These are phyloP conservation scores for Ctenopoma multispine DNA, from an alignment of 2,797 vertebrate species.

Conservation along the genomic window DNA sequence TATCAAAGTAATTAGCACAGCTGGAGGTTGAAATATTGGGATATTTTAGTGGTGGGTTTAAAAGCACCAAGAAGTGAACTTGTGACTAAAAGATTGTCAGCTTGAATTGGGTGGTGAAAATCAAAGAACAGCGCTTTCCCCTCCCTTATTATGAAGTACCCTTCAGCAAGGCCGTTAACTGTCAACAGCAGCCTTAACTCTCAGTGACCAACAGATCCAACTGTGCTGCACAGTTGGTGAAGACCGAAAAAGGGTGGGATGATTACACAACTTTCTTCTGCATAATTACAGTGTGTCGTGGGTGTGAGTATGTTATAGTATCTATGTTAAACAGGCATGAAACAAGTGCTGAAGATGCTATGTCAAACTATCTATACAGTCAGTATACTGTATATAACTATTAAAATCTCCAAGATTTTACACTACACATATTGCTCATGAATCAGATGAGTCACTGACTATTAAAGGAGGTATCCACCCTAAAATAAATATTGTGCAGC, in stretches of 20 bases:
- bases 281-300: slow-evolving; percentile 39
- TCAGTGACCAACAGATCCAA: slow-evolving; percentile 11
- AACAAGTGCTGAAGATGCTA: slow-evolving; percentile 37
- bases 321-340: slow-evolving; percentile 13
- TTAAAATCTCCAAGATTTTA: slow-evolving; percentile 17
- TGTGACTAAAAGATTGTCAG: not conserved
- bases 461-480: slow-evolving; percentile 24
- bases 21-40: not conserved
- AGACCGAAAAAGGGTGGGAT: slow-evolving; percentile 18
- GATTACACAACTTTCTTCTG: slow-evolving; percentile 21
- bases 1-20: not conserved
- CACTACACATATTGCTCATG: slow-evolving; percentile 18
- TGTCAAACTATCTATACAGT: not conserved
- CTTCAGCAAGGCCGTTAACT: slow-evolving; percentile 22
- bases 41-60: not conserved
- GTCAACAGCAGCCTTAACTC: slow-evolving; percentile 8
- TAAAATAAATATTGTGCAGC: not conserved
- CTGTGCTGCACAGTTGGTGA: slow-evolving; percentile 24
- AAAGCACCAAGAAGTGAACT: not conserved
- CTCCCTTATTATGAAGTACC: slow-evolving; percentile 15
- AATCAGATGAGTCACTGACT: slow-evolving; percentile 35
- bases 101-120: slow-evolving; percentile 4
- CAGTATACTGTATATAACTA: not conserved
- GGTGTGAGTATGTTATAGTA: slow-evolving; percentile 13
- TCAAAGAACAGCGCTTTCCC: not conserved